Evolutionary conservation across 2,113 vertebrate genomes (phyloP), one percentile per base, ranked within the genome.

Genomic region (Toxostoma redivivum): DNA sequence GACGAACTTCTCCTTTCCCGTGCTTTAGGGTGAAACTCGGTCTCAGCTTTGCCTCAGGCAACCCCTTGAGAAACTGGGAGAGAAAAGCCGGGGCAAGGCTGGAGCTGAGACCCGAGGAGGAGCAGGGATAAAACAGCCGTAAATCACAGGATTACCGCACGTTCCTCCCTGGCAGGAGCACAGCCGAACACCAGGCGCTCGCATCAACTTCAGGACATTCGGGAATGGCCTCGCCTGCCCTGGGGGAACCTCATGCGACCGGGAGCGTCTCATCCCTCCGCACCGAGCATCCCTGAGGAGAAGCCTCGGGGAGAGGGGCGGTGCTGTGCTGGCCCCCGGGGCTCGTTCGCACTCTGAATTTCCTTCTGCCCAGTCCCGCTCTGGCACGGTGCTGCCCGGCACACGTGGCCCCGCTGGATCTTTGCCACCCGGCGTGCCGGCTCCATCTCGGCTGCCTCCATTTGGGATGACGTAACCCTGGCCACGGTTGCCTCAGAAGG

Each of bases 281-380:
- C n/a, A n/a, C 42, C 25, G 1, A 71, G 25, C 79, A 67, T 19
- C 83, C 71, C 58, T 4, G 17, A 4, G 48, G 27, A 64, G 78
- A 7, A 45, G 56, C 42, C 0, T 42, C 40, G 6, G 6, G 48
- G 37, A 33, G 35, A 3, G 0, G 6, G 14, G 15, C 5, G 27
- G 5, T 8, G 51, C 74, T 0, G 1, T 8, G 8, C 44, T 0
- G 2, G 6, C 22, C 27, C 19, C 5, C 0, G 25, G 1, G 38
- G 33, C 54, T 60, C 3, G 4, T 18, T 64, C 53, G 35, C 67
- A 1, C 12, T 2, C 0, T 0, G 47, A 21, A 1, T 66, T 88
- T 73, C 13, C 47, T 10, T 20, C 9, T 8, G 35, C 7, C 61
- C 54, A 23, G 45, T 56, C 50, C 65, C 0, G 0, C 6, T 5